phyloP scores from a whole-genome alignment of 2,888 invertebrate species.

The Pocota personata region DNA sequence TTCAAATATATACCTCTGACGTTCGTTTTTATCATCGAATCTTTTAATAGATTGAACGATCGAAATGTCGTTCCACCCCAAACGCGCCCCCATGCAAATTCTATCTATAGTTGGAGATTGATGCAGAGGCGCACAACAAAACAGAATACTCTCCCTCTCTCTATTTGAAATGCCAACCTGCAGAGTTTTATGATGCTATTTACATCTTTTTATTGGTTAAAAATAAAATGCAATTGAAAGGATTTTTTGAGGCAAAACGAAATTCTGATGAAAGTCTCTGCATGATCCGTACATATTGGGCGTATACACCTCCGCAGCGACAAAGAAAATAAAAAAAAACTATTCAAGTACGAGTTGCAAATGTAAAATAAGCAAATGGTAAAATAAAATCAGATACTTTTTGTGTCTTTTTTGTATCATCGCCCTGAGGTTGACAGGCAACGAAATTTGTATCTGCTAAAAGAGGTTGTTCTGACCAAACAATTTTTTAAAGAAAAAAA shows the following conservation, averaged over 20 bases:
- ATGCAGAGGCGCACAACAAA: background rate
- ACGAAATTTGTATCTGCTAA: constrained; percentile 1
- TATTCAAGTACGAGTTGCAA: background rate
- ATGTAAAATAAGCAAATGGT: background rate
- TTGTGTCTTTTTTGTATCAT: too few species aligned
- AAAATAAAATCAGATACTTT: too few species aligned
- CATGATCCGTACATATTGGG: background rate
- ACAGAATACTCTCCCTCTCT: too few species aligned
- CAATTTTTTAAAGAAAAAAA: background rate
- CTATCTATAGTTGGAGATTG: constrained; percentile 1
- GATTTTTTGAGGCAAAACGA: background rate
- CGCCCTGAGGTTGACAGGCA: constrained; percentile 12
- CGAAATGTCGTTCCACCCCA: background rate
- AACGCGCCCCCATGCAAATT: constrained; percentile 5
- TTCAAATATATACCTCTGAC: background rate
- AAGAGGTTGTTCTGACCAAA: background rate
- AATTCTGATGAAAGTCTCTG: constrained; percentile 13
- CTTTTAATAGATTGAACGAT: constrained; percentile 22
- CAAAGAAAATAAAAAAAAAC: background rate
- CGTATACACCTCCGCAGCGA: constrained; percentile 21
- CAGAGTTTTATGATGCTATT: constrained; percentile 7
- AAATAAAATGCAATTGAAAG: constrained; percentile 28
- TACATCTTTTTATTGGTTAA: background rate
- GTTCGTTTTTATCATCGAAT: background rate
- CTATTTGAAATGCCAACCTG: background rate